A percentile compares a stretch with the other conserved stretches of the same genome.
Evolutionary conservation across 1,140 invertebrate genomes (phyloP).

Genomic region (Bombus fervidus): DNA sequence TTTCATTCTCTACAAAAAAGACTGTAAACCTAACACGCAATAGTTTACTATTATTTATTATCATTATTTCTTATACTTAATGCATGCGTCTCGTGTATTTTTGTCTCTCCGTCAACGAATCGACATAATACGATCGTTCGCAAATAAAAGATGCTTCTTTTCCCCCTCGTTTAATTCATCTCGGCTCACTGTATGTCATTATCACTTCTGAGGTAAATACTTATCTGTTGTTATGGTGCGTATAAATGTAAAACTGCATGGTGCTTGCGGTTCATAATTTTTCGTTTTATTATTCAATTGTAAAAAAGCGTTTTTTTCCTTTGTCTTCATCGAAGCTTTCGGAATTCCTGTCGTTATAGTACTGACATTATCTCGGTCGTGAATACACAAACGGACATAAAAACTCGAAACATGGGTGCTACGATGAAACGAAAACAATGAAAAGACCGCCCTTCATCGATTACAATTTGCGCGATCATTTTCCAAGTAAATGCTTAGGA

Average conservation of each 20-base stretch:
- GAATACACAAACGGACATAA: conserved; percentile 3
- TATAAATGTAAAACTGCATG: conserved; percentile 23
- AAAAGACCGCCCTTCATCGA: neutral
- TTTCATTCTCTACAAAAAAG: conserved; percentile 71
- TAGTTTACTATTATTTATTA: conserved; percentile 75
- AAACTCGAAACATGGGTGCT: conserved; percentile 7
- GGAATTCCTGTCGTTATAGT: conserved; percentile 1
- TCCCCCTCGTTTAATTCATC: neutral
- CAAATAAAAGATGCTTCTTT: neutral
- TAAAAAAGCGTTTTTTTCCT: conserved; percentile 15
- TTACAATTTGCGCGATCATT: conserved; percentile 11
- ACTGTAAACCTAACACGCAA: conserved; percentile 74
- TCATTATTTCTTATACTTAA: conserved; percentile 73
- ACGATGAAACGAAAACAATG: neutral
- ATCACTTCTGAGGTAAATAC: neutral
- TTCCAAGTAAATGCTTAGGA: conserved; percentile 6
- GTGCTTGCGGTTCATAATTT: neutral
- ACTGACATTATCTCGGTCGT: neutral
- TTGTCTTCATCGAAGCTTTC: neutral
- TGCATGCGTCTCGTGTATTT: conserved; percentile 62
- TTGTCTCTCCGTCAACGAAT: conserved; percentile 54
- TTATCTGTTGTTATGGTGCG: neutral
- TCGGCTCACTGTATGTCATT: neutral
- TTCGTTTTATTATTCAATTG: conserved; percentile 17
- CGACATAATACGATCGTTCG: conserved; percentile 43